These are phyloP conservation scores for Silurus lanzhouensis DNA, from an alignment of 2,797 vertebrate genomes.

Conservation along the genomic window DNA sequence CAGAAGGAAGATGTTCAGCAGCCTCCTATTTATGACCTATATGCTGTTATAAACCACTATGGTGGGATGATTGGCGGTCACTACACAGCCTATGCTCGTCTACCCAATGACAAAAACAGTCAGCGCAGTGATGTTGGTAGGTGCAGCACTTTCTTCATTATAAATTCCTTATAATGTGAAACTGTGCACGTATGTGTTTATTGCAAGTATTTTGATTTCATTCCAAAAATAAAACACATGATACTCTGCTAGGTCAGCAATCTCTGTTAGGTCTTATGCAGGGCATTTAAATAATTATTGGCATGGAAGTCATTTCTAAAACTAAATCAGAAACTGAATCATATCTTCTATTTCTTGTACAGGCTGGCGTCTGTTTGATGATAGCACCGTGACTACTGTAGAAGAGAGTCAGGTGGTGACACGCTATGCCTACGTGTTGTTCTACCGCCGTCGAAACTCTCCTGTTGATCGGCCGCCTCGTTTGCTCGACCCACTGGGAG, in stretches of 20 bases:
- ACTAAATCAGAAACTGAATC: neutral
- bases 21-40: slow-evolving; percentile 93
- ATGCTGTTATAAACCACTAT: slow-evolving; percentile 98
- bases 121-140: slow-evolving; percentile 96
- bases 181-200: no score
- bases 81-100: slow-evolving; percentile 92
- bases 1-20: slow-evolving; percentile 95
- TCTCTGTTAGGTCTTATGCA: neutral
- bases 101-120: slow-evolving; percentile 95
- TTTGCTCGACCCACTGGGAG: slow-evolving; percentile 75
- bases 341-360: neutral
- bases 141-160: slow-evolving; percentile 49
- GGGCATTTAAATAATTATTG: neutral
- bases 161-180: neutral
- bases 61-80: slow-evolving; percentile 98
- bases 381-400: slow-evolving; percentile 96
- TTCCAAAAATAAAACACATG: no score
- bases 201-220: neutral
- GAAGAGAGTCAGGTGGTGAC: slow-evolving; percentile 98
- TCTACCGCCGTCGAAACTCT: slow-evolving; percentile 95
- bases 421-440: slow-evolving; percentile 94
- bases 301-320: neutral
- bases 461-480: slow-evolving; percentile 91
- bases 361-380: slow-evolving; percentile 98
- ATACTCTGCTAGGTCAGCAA: no score